Evolutionary conservation across 2,113 vertebrate species (phyloP), one percentile per base, ranked within the genome.

Genomic region (Octodon degus): DNA sequence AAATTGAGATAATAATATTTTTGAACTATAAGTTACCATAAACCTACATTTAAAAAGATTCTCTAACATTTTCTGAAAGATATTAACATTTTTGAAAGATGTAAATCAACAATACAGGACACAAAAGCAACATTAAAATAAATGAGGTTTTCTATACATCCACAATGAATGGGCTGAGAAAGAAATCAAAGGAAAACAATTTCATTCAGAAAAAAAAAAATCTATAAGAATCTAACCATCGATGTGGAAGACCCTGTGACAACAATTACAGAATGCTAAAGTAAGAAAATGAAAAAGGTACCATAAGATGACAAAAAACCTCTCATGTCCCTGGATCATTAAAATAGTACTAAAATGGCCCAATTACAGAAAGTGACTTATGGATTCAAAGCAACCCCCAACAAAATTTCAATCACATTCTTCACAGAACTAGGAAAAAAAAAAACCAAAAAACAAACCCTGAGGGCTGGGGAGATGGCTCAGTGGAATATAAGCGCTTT

Each of bases 1-100:
- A 77, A 55, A 50, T 70, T 86, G 20, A 88, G 55, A 70, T 88
- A 89, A 79, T 37, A 89, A 16, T 60, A 60, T 70, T 93, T 92
- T 88, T 55, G 55, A 20, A 89, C 62, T n/a, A 11, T 62, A 88
- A 90, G 25, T 62, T 37, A 58, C 55, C 67, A 86, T 40, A 24
- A 17, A 72, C 10, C 40, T 88, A 90, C 25, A 65, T 43, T 83
- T 83, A 80, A 90, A 95, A 96, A 63, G 6, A 10, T 32, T 72
- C 63, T 60, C 60, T 62, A 60, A 89, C 25, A 17, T 63, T 94
- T 70, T 34, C n/a, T 22, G 62, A 67, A 76, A 85, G 55, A 85
- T 76, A 20, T 86, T 70, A 95, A 74, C 20, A 40, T 63, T 77
- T 89, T 40, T 82, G 6, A 87, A 91, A 74, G 47, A 63, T 50